A percentile compares a stretch with the other conserved stretches of the same genome.
phyloP scores from a whole-genome alignment of 2,797 vertebrate species.

The Nyctibius grandis region DNA sequence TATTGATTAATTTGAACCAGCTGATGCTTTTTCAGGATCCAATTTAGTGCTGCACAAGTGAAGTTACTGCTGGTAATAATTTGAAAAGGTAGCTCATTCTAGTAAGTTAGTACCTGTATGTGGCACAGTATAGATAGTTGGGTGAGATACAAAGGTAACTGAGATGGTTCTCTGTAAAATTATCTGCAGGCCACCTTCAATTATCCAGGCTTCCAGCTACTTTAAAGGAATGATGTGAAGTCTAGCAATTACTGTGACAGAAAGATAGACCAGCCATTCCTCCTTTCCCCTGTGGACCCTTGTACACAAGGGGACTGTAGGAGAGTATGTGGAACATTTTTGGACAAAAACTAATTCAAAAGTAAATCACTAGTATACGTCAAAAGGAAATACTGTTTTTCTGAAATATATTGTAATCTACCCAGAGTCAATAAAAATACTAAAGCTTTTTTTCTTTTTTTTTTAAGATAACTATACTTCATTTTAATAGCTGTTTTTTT shows the following conservation, averaged over 20 bases:
- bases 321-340: background rate
- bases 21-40: background rate
- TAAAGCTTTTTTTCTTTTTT: background rate
- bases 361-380: background rate
- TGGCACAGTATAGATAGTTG: background rate
- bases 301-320: background rate
- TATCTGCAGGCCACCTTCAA: background rate
- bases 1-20: background rate
- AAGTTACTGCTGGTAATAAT: background rate
- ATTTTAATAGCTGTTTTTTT: background rate
- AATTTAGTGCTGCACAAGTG: background rate
- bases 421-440: background rate
- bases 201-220: background rate
- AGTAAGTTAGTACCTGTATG: background rate
- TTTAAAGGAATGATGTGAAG: background rate
- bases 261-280: background rate
- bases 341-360: background rate
- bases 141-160: background rate
- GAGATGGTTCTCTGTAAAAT: background rate
- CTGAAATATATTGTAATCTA: background rate
- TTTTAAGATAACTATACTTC: background rate
- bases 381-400: background rate
- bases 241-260: background rate
- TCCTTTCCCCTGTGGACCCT: background rate
- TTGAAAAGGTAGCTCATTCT: background rate